A percentile compares a stretch with the other conserved stretches of the same genome.
Conservation (phyloP, 2,888 invertebrate genomes). For the Athalia circularis region DNA sequence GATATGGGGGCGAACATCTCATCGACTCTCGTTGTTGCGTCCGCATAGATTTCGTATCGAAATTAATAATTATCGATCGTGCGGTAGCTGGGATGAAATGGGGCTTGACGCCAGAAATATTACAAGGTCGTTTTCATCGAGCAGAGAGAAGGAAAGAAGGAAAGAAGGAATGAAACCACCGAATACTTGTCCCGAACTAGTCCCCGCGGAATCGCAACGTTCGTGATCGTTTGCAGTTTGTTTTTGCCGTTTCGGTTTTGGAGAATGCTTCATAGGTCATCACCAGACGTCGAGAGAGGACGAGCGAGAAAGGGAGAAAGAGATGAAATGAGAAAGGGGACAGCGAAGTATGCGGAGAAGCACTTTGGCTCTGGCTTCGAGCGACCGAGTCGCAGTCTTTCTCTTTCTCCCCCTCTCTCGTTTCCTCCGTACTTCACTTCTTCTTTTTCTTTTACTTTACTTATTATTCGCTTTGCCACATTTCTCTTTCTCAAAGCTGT, state of each 20-base stretch:
- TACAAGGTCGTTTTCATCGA: conserved; percentile 5
- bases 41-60: background rate
- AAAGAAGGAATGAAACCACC: background rate
- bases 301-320: background rate
- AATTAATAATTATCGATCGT: background rate
- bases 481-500: too few species aligned
- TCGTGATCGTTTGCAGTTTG: conserved; percentile 26
- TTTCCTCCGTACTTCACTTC: too few species aligned
- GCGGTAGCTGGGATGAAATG: too few species aligned
- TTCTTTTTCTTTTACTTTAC: too few species aligned
- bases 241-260: conserved; percentile 45
- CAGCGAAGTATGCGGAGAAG: conserved; percentile 14
- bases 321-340: background rate
- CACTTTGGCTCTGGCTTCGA: conserved; percentile 41
- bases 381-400: conserved; percentile 26
- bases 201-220: background rate
- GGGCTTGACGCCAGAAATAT: conserved; percentile 1
- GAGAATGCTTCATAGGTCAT: conserved; percentile 44
- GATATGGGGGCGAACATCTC: conserved; percentile 13
- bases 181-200: conserved; percentile 35
- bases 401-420: too few species aligned
- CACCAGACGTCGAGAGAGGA: conserved; percentile 7
- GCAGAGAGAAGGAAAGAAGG: too few species aligned
- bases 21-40: background rate
- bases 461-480: too few species aligned